phyloP scores from a whole-genome alignment of 2,113 vertebrate species.

The Meleagris gallopavo region DNA sequence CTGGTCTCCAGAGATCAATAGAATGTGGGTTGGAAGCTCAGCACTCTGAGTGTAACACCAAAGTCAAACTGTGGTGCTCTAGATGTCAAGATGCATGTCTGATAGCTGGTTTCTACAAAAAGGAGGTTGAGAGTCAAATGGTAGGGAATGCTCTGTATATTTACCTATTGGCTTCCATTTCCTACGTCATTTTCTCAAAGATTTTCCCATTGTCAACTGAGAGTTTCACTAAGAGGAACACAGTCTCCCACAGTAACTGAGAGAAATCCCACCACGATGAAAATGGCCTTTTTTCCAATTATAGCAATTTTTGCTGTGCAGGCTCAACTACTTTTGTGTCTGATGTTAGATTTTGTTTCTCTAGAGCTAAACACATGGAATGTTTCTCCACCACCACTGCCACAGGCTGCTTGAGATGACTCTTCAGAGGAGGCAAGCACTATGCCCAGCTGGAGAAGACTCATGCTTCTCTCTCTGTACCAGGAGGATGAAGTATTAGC shows the following conservation, averaged over 20 bases:
- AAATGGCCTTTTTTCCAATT: neutral
- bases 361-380: neutral
- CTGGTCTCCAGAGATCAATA: neutral
- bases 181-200: neutral
- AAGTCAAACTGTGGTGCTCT: neutral
- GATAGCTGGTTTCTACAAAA: neutral
- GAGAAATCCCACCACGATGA: neutral
- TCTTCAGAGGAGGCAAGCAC: neutral
- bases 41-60: neutral
- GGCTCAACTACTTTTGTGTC: neutral
- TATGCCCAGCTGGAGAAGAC: neutral
- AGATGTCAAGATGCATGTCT: neutral
- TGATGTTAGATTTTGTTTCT: constrained; percentile 4
- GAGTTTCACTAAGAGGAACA: neutral
- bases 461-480: neutral
- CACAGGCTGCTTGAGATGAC: neutral
- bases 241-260: neutral
- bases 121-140: neutral
- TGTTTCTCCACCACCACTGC: neutral
- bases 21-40: neutral
- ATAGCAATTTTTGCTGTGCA: neutral
- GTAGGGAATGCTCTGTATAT: neutral
- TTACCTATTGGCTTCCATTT: constrained; percentile 2
- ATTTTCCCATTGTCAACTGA: neutral
- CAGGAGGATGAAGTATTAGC: neutral